Evolutionary conservation across 2,888 invertebrate species (phyloP), one percentile per base, ranked within the genome.

Genomic region (Acleris emargana): DNA sequence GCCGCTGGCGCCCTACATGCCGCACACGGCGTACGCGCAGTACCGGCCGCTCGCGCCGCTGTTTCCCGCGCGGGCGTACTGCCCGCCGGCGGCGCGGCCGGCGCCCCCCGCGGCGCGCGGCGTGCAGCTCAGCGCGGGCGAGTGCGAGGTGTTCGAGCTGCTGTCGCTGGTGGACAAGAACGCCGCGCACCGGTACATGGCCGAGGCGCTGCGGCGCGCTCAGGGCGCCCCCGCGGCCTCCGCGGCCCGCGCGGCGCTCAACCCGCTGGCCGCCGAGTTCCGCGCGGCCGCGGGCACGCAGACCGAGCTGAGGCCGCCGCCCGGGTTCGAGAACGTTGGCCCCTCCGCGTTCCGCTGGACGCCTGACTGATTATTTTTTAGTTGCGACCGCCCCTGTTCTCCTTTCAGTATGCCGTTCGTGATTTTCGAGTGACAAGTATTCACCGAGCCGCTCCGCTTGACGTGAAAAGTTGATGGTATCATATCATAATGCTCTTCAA

Each of bases 111-210:
- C 38, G 58, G 68, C 45, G 49, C 25, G 22, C 25, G 50, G 25
- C 50, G 79, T 84, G 68, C 72, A 71, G 57, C 76, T 87, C 67
- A 73, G 80, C 67, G 68, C 69, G 68, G 69, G 75, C 22, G 86
- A 88, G 74, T 81, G 79, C 73, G 79, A 82, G 71, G 74, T 80
- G 68, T 84, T 81, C 78, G 63, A 69, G 61, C 62, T 77, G 69
- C 76, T 89, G 72, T 74, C 76, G 67, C 67, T 67, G 53, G 73
- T 80, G 67, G 82, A 84, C 75, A 71, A 81, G 58, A 67, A 17
- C 58, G 81, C 81, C 47, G 89, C 88, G 69, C 80, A 83, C 69
- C 79, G 77, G 71, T 88, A 77, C 81, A 79, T 87, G 81, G 58
- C 76, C 73, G 76, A 77, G 57, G 77, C 82, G 25, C 69, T 84